Evolutionary conservation across 2,797 vertebrate genomes (phyloP).

Genomic region (Artibeus lituratus): DNA sequence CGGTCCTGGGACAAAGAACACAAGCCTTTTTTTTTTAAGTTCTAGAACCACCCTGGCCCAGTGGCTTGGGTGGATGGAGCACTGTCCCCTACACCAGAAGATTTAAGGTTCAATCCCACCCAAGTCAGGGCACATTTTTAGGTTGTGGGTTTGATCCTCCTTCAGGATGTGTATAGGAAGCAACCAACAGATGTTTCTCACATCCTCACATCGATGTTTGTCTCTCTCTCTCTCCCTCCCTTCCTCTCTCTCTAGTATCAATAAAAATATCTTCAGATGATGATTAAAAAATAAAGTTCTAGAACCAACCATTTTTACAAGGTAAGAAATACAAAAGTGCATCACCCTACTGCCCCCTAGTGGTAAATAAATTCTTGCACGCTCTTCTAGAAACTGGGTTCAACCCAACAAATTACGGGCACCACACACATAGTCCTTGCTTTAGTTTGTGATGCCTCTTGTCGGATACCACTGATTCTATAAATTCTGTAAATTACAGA

Average conservation of each 20-base stretch:
- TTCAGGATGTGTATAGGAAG: neutral
- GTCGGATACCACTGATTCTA: neutral
- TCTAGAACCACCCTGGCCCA: neutral
- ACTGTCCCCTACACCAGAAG: neutral
- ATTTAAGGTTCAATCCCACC: neutral
- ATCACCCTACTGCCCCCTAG: slow-evolving; percentile 49
- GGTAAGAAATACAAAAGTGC: neutral
- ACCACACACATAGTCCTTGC: neutral
- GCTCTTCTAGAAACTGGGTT: neutral
- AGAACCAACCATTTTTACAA: neutral
- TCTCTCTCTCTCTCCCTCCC: neutral
- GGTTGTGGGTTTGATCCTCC: neutral
- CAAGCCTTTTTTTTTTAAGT: neutral
- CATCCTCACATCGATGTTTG: neutral
- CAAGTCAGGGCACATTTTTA: neutral
- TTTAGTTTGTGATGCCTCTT: neutral
- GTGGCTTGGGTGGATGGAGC: neutral
- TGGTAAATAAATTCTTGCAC: neutral
- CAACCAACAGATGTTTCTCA: neutral
- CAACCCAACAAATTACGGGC: neutral
- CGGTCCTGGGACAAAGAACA: neutral
- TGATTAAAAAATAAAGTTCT: neutral
- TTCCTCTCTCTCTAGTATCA: neutral
- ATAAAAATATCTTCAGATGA: neutral
- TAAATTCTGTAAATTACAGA: slow-evolving; percentile 17